phyloP scores from a whole-genome alignment of 2,113 vertebrate genomes.

The Prochilodus magdalenae region DNA sequence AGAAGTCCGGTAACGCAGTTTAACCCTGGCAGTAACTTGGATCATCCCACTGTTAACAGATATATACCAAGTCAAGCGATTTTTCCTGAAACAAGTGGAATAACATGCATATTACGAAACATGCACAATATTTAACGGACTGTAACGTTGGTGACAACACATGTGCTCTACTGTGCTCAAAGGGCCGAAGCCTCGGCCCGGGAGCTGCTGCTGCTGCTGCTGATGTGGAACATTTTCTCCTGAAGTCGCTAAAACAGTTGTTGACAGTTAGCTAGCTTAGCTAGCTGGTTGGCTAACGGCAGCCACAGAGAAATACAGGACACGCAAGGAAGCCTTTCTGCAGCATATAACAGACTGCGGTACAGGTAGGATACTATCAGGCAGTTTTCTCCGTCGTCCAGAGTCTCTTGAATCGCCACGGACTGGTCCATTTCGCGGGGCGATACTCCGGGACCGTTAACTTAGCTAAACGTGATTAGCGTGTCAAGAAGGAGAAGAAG shows the following conservation, averaged over 20 bases:
- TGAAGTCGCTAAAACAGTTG: slow-evolving; percentile 13
- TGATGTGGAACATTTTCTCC: background rate
- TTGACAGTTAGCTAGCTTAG: background rate
- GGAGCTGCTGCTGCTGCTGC: background rate
- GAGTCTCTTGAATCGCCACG: slow-evolving; percentile 87
- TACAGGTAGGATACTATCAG: slow-evolving; percentile 85
- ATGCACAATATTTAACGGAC: background rate
- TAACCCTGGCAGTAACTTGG: background rate
- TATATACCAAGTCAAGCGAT: background rate
- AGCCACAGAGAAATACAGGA: background rate
- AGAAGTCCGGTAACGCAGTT: background rate
- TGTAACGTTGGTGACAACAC: background rate
- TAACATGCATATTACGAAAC: background rate
- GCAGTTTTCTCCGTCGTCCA: slow-evolving; percentile 80
- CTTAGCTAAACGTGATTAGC: background rate
- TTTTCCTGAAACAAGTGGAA: background rate
- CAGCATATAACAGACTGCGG: background rate
- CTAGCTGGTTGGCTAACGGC: background rate
- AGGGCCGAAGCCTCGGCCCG: background rate
- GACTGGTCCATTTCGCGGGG: slow-evolving; percentile 87
- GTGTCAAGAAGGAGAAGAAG: background rate
- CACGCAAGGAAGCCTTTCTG: background rate
- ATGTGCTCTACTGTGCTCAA: too few species aligned
- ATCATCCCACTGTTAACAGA: background rate
- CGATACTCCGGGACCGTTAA: background rate